These are phyloP conservation scores for Pomacea maculata DNA, from an alignment of 1,140 invertebrate genomes.

Conservation along the genomic window DNA sequence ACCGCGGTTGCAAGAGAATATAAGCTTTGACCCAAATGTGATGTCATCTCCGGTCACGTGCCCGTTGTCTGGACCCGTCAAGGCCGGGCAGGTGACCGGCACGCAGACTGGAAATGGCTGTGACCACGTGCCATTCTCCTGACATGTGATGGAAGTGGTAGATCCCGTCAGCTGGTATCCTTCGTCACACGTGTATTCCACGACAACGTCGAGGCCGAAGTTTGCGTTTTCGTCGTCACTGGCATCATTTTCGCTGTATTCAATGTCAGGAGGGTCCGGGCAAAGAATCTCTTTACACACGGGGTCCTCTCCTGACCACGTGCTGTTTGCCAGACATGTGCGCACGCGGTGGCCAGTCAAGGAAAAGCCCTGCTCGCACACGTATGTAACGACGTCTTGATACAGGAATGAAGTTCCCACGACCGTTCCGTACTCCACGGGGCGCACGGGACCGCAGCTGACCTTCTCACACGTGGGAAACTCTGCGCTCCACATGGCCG, in stretches of 20 bases:
- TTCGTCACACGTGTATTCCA: constrained; percentile 13
- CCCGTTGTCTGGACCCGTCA: constrained; percentile 11
- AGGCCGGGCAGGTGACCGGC: constrained; percentile 37
- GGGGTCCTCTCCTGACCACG: constrained; percentile 49
- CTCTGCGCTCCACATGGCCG: constrained; percentile 67
- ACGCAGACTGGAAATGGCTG: constrained; percentile 36
- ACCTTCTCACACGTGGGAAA: constrained; percentile 42
- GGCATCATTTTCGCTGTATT: constrained; percentile 45
- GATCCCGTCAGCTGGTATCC: constrained; percentile 15
- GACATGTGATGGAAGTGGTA: constrained; percentile 31
- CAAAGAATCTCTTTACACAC: constrained; percentile 57
- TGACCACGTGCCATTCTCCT: constrained; percentile 43
- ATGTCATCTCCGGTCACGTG: constrained; percentile 19
- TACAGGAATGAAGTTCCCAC: constrained; percentile 54
- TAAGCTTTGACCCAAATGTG: constrained; percentile 14
- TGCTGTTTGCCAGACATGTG: constrained; percentile 48
- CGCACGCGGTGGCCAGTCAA: constrained; percentile 44
- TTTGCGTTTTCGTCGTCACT: neutral
- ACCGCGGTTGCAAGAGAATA: constrained; percentile 29
- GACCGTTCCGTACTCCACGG: constrained; percentile 36
- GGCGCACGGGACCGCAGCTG: constrained; percentile 44
- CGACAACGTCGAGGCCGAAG: constrained; percentile 1
- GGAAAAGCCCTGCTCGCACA: constrained; percentile 56
- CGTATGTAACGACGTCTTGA: constrained; percentile 33
- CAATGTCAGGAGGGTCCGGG: constrained; percentile 36